A percentile compares a stretch with the other conserved stretches of the same genome.
Conservation (phyloP, 2,888 invertebrate species). For the Ichneumon xanthorius region DNA sequence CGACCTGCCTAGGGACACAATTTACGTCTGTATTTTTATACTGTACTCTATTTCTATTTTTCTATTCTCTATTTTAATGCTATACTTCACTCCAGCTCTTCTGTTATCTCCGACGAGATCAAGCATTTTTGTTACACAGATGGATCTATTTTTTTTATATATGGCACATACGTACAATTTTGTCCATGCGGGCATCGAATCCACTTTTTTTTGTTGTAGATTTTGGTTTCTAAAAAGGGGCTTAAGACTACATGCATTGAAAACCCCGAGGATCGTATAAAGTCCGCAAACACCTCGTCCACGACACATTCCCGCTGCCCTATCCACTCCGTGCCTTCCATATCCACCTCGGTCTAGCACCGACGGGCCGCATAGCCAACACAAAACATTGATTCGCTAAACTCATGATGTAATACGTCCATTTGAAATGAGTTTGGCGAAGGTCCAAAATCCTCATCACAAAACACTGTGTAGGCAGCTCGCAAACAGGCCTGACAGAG, state of each 20-base stretch:
- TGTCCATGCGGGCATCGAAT: background rate
- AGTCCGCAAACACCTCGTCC: conserved; percentile 13
- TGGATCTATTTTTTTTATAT: background rate
- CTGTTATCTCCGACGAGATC: background rate
- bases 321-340: conserved; percentile 1
- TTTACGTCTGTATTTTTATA: conserved; percentile 42
- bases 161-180: background rate
- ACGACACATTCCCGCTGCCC: background rate
- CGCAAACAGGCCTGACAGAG: conserved; percentile 80
- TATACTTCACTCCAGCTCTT: conserved; percentile 15
- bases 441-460: conserved; percentile 80
- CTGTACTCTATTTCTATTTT: too few species aligned
- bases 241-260: background rate
- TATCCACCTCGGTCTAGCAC: conserved; percentile 36
- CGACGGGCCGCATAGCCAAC: conserved; percentile 47
- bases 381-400: conserved; percentile 83
- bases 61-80: background rate
- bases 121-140: background rate
- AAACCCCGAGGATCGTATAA: background rate
- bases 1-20: conserved; percentile 52
- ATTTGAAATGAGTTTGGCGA: conserved; percentile 83
- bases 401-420: conserved; percentile 83
- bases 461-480: conserved; percentile 79
- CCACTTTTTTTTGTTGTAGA: background rate
- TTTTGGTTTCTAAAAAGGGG: background rate